phyloP scores from a whole-genome alignment of 2,888 invertebrate genomes.

The Polyommatus iphigenia region DNA sequence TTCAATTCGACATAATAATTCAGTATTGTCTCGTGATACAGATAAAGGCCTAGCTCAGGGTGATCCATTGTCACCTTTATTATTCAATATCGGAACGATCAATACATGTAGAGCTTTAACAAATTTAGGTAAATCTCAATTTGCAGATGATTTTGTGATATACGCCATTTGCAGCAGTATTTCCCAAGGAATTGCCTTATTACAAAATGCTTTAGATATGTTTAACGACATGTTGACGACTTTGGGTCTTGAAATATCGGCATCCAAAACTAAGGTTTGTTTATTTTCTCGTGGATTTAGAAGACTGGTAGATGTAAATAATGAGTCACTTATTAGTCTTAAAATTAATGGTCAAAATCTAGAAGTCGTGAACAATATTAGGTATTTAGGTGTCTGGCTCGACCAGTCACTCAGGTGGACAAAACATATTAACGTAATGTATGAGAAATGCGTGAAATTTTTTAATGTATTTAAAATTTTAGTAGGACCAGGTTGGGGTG shows the following conservation, averaged over 20 bases:
- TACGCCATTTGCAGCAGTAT: background rate
- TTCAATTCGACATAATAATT: background rate
- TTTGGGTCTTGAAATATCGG: background rate
- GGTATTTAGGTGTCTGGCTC: background rate
- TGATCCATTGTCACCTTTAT: background rate
- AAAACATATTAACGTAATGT: background rate
- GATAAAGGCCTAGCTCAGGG: background rate
- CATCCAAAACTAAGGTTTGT: background rate
- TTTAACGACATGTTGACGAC: background rate
- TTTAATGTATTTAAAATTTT: conserved; percentile 44
- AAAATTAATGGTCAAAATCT: background rate
- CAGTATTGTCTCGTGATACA: background rate
- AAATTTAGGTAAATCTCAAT: background rate
- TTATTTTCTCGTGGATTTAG: background rate
- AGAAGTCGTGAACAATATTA: background rate
- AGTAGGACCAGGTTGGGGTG: conserved; percentile 43
- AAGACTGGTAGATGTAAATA: background rate
- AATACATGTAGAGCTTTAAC: background rate
- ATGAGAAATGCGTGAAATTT: conserved; percentile 39
- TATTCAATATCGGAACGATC: background rate
- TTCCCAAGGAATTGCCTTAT: background rate
- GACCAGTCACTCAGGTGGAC: background rate
- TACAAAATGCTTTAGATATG: background rate
- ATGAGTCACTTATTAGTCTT: background rate
- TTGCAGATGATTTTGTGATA: background rate